A percentile compares a stretch with the other conserved stretches of the same genome.
Conservation (phyloP, 2,113 vertebrate species). For the Hydrolagus affinis region DNA sequence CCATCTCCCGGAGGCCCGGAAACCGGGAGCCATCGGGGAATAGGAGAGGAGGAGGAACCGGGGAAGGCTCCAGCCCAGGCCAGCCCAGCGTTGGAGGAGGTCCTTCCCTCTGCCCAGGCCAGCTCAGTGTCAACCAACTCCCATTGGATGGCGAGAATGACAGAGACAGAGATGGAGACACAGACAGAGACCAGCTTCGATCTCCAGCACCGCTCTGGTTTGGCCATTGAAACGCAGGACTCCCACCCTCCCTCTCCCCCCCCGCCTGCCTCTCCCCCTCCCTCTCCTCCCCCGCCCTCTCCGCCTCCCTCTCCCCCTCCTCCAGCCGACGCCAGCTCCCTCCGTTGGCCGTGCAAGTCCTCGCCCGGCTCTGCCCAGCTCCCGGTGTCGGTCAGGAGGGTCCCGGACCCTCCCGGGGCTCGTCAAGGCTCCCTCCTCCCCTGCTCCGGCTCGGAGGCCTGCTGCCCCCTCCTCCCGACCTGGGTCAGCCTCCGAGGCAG, state of each 20-base stretch:
- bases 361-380: no score
- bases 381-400: no score
- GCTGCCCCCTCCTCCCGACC: not conserved
- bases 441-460: not conserved
- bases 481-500: not conserved
- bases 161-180: no score
- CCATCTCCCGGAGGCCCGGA: not conserved
- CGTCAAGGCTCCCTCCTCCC: not conserved
- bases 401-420: not conserved
- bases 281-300: no score
- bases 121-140: not conserved
- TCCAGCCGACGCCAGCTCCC: no score
- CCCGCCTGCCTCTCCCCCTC: not conserved
- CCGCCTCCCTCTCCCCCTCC: no score
- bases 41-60: not conserved
- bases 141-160: no score
- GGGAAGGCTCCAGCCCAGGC: not conserved
- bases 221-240: not conserved
- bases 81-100: not conserved
- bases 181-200: not conserved
- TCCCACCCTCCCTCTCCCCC: fast-evolving
- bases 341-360: no score
- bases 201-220: not conserved
- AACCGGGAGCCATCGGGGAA: not conserved
- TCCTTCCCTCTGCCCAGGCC: no score